A percentile compares a stretch with the other conserved stretches of the same genome.
Evolutionary conservation across 53 echinoderm and acorn worm genomes (phyloP).

Genomic region (Echinarachnius parma): DNA sequence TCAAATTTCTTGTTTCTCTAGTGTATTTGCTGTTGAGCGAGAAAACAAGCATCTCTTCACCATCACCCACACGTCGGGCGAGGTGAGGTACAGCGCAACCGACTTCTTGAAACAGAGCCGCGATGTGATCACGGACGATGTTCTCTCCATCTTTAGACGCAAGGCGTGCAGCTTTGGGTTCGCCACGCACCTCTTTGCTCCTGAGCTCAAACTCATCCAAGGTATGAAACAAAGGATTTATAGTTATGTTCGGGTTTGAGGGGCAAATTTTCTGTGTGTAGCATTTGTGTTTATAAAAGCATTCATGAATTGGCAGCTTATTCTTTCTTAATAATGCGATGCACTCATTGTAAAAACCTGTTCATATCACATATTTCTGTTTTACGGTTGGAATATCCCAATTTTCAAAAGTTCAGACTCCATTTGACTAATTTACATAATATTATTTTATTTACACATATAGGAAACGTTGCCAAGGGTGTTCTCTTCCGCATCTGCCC

Average conservation of each 20-base stretch:
- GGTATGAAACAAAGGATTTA: slow-evolving; percentile 48
- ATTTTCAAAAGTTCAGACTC: too few species aligned
- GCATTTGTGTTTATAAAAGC: too few species aligned
- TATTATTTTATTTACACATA: slow-evolving; percentile 6
- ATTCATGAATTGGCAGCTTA: too few species aligned
- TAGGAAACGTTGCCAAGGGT: slow-evolving; percentile 74
- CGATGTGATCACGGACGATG: slow-evolving; percentile 92
- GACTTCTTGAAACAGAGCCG: slow-evolving; percentile 66
- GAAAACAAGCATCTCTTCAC: slow-evolving; percentile 67
- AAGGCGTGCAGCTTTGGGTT: slow-evolving; percentile 95
- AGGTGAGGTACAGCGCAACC: slow-evolving; percentile 75
- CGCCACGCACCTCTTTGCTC: slow-evolving; percentile 84
- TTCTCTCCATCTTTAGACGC: slow-evolving; percentile 82
- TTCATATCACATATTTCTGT: too few species aligned
- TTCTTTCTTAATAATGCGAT: too few species aligned
- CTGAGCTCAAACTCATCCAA: slow-evolving; percentile 78
- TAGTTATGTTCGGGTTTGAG: too few species aligned
- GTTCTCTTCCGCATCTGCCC: slow-evolving; percentile 79
- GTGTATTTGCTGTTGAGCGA: slow-evolving; percentile 39
- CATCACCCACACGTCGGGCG: slow-evolving; percentile 76
- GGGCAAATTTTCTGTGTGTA: too few species aligned
- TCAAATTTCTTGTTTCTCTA: too few species aligned
- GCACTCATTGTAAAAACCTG: too few species aligned
- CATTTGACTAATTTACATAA: too few species aligned
- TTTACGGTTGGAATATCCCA: too few species aligned